Percentiles rank a stretch among this genome's conserved stretches.
Conservation (phyloP, 2,888 invertebrate genomes). For the Thera obeliscata region DNA sequence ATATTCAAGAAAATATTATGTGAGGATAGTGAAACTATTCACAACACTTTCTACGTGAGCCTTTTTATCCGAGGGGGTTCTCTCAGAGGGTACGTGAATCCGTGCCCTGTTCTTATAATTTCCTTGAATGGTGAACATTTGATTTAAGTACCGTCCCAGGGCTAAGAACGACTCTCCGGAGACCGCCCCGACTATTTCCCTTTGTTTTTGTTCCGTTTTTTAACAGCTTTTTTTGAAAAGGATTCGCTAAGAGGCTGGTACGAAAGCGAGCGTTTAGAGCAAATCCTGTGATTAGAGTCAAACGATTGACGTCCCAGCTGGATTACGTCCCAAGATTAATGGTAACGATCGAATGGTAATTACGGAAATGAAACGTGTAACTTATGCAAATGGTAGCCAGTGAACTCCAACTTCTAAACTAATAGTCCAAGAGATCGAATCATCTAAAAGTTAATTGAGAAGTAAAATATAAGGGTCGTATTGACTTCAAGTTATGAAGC, state of each 20-base stretch:
- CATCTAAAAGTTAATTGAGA: conserved; percentile 36
- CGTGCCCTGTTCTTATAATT: conserved; percentile 80
- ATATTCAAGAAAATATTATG: conserved; percentile 46
- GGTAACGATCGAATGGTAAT: conserved; percentile 70
- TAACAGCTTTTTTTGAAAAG: conserved; percentile 76
- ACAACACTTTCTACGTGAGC: conserved; percentile 63
- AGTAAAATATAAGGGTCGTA: conserved; percentile 25
- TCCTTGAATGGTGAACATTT: conserved; percentile 81
- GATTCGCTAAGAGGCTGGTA: conserved; percentile 67
- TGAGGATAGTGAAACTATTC: conserved; percentile 60
- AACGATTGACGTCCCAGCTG: conserved; percentile 68
- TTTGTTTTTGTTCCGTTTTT: conserved; percentile 79
- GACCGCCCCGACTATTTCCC: conserved; percentile 81
- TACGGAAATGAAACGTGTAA: conserved; percentile 72
- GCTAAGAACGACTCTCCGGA: conserved; percentile 72
- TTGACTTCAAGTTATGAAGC: conserved; percentile 11
- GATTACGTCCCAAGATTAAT: conserved; percentile 70
- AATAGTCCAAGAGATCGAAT: conserved; percentile 58
- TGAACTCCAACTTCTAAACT: conserved; percentile 55
- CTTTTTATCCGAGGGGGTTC: conserved; percentile 69
- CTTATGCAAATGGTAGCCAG: conserved; percentile 70
- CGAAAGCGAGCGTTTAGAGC: conserved; percentile 66
- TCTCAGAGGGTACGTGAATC: conserved; percentile 65
- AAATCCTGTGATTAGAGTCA: conserved; percentile 73
- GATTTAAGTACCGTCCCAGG: conserved; percentile 82